Base-by-base conservation (phyloP, 23 tunicate species). In the Botrylloides violaceus region DNA sequence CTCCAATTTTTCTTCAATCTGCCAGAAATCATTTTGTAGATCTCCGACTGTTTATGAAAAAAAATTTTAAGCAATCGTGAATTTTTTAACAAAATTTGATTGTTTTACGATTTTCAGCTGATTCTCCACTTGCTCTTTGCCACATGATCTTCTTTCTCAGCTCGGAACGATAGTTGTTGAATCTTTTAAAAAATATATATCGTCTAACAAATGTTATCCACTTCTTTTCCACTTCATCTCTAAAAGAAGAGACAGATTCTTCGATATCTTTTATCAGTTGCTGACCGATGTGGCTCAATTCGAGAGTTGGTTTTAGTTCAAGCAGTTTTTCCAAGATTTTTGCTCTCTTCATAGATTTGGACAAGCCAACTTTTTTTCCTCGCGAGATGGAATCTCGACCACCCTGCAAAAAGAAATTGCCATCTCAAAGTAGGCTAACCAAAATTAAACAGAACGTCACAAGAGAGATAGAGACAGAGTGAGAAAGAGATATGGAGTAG, bases 311-410 rank as follows among this genome's bases (percentile, higher is more conserved):
- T 38, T 38, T 38, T 24, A 34, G 25, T 36, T 36, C 29, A 4
- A 66, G 39, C 22, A 66, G 73, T 35, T 66, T 66, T 36, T 66
- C 73, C 56, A 66, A 18, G 23, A 36, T 66, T 66, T 66, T 66
- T 5, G 36, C 73, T 21, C 53, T 43, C 53, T 43, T 43, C 53
- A 43, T 43, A 9, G 53, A 43, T 43, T 43, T 43, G 9, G 53
- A 43, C 9, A 59, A 7, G 64, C 64, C 27, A 20, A 12, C 19
- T 22, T 59, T 59, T n/a, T 25, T 59, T 9, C 27, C 18, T 9
- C 53, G 53, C 12, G 53, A 9, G n/a, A n/a, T n/a, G n/a, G n/a
- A n/a, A n/a, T n/a, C n/a, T n/a, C n/a, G n/a, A n/a, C n/a, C n/a
- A n/a, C n/a, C n/a, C n/a, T n/a, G n/a, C n/a, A n/a, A n/a, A n/a